phyloP scores from a whole-genome alignment of 2,797 vertebrate species.

The Rhinella marina region DNA sequence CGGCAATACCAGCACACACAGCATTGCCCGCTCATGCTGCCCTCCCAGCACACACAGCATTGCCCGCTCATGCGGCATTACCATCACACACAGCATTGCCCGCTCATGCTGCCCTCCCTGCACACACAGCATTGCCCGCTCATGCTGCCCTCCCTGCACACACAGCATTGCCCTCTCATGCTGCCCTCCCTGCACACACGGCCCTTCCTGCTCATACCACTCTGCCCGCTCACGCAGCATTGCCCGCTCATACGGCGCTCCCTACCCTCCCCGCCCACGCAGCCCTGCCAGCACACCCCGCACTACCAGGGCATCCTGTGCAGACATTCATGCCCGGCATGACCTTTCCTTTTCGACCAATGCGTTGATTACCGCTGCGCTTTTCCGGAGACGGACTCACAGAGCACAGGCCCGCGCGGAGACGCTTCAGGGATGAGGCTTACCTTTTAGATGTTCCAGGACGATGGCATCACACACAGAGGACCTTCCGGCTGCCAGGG shows the following conservation, averaged over 20 bases:
- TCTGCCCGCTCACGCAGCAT: conserved; percentile 63
- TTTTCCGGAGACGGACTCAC: not conserved
- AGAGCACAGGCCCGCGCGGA: not conserved
- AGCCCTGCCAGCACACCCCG: conserved; percentile 72
- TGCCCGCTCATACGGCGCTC: conserved; percentile 71
- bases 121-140: conserved; percentile 70
- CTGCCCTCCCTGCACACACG: conserved; percentile 56
- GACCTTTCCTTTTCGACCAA: conserved; percentile 88
- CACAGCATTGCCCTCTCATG: not conserved
- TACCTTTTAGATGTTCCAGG: not conserved
- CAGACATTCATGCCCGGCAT: conserved; percentile 87
- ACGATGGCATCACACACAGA: not conserved
- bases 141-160: conserved; percentile 68
- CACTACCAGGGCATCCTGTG: conserved; percentile 68
- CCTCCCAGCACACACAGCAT: conserved; percentile 69
- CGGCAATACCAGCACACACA: conserved; percentile 59
- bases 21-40: conserved; percentile 64
- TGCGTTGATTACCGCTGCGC: conserved; percentile 74
- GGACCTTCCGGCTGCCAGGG: not conserved
- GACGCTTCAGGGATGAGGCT: not conserved
- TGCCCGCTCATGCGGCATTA: conserved; percentile 69
- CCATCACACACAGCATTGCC: conserved; percentile 32
- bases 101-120: conserved; percentile 65
- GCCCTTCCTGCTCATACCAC: conserved; percentile 37
- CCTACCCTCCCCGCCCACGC: conserved; percentile 61